phyloP scores from a whole-genome alignment of 2,113 vertebrate species.

The Uria lomvia region DNA sequence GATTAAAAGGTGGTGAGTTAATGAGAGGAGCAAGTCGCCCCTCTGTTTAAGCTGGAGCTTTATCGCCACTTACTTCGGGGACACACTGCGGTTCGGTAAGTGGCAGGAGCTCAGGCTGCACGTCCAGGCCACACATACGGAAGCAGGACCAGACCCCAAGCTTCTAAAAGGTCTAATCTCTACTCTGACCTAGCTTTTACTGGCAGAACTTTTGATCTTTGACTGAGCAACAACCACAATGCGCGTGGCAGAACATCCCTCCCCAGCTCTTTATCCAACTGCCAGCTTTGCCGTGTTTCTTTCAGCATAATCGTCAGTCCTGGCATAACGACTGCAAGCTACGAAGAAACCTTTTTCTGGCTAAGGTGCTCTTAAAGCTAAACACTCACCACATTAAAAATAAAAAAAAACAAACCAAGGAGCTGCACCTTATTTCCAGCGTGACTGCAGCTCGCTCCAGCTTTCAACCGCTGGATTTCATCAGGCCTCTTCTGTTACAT shows the following conservation, averaged over 20 bases:
- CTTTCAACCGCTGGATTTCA: not conserved
- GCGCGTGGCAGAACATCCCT: not conserved
- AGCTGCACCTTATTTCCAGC: not conserved
- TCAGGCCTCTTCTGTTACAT: not conserved
- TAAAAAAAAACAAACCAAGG: not conserved
- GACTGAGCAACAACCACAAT: not conserved
- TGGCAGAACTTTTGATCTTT: not conserved
- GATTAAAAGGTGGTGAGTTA: not conserved
- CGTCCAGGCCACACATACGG: no score
- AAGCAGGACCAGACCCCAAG: not conserved
- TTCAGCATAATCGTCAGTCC: not conserved
- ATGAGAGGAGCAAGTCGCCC: not conserved
- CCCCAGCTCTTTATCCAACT: not conserved
- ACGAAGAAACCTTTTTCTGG: not conserved
- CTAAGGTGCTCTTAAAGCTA: not conserved
- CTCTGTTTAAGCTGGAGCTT: not conserved
- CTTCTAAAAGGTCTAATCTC: not conserved
- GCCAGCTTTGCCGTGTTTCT: not conserved
- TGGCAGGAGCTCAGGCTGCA: not conserved
- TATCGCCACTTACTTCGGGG: not conserved
- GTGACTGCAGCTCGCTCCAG: not conserved
- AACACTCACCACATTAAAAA: not conserved
- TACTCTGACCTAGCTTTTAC: not conserved
- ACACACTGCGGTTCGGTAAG: not conserved
- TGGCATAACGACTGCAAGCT: not conserved